phyloP scores from a whole-genome alignment of 2,888 invertebrate genomes.

The Drosophila meridionalis region DNA sequence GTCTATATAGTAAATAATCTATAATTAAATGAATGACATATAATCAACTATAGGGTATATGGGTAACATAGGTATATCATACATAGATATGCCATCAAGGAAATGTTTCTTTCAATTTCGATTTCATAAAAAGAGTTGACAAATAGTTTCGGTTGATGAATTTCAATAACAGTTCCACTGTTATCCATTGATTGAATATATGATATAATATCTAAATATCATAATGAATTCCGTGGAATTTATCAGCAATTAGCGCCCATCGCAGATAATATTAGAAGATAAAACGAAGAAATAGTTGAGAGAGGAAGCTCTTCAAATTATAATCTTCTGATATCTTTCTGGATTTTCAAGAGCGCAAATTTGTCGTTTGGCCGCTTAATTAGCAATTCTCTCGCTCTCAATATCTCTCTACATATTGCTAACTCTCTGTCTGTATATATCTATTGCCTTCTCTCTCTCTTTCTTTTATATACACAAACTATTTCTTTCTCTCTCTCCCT shows the following conservation, averaged over 20 bases:
- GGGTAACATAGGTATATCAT: neutral
- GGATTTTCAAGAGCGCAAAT: slow-evolving; percentile 6
- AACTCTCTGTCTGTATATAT: too few relatives aligned
- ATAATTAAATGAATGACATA: too few relatives aligned
- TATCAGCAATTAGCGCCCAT: slow-evolving; percentile 31
- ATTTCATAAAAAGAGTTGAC: neutral
- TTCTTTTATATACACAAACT: neutral
- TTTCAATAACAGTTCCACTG: slow-evolving; percentile 4
- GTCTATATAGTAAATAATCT: too few relatives aligned
- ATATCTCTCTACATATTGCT: neutral
- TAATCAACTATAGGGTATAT: too few relatives aligned
- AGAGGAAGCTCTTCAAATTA: neutral
- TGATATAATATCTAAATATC: slow-evolving; percentile 1
- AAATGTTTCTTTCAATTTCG: neutral
- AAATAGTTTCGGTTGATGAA: neutral
- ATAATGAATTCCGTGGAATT: slow-evolving; percentile 19
- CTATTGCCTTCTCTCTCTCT: neutral
- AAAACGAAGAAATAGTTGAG: neutral
- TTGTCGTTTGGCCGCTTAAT: slow-evolving; percentile 4
- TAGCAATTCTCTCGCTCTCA: slow-evolving; percentile 23
- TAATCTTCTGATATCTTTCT: slow-evolving; percentile 10
- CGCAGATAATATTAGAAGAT: neutral
- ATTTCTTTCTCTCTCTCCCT: neutral
- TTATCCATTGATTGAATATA: slow-evolving; percentile 5
- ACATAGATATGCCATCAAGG: neutral